Percentiles rank a stretch among this genome's conserved stretches.
These are phyloP conservation scores for Thecophora atra DNA, from an alignment of 2,888 invertebrate genomes.

Conservation along the genomic window DNA sequence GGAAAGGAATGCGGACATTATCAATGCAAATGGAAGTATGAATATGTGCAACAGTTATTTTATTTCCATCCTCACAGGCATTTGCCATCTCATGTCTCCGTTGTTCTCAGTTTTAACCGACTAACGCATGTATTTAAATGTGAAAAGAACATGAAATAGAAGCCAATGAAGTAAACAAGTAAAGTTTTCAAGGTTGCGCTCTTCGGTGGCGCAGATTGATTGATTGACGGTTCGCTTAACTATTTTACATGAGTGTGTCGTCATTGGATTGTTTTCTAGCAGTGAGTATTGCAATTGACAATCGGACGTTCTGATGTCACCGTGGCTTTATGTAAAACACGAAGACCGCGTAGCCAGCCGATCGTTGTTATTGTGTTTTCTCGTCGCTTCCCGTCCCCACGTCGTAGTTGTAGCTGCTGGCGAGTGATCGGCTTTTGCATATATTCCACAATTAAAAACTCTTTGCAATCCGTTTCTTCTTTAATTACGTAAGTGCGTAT, in stretches of 20 bases:
- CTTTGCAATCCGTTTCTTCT: background rate
- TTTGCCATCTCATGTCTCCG: too few species aligned
- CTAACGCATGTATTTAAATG: too few species aligned
- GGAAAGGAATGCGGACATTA: too few species aligned
- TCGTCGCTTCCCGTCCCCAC: too few species aligned
- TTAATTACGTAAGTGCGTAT: conserved; percentile 19
- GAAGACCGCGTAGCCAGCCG: too few species aligned
- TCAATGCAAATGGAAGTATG: too few species aligned
- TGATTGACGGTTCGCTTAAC: background rate
- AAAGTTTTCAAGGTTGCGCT: background rate
- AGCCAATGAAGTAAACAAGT: background rate
- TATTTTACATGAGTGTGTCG: background rate
- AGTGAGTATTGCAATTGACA: background rate
- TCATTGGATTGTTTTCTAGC: background rate
- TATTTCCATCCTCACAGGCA: too few species aligned
- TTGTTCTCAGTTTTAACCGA: too few species aligned
- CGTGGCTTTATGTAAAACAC: background rate
- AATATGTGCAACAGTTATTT: too few species aligned
- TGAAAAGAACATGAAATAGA: background rate
- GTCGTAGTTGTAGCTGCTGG: too few species aligned
- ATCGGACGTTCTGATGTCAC: background rate
- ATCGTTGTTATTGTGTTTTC: too few species aligned
- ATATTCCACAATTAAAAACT: too few species aligned
- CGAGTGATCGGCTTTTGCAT: background rate
- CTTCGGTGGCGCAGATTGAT: background rate